Percentiles rank a stretch among this genome's conserved stretches.
phyloP scores from a whole-genome alignment of 1,140 invertebrate genomes.

The Nautilus pompilius region DNA sequence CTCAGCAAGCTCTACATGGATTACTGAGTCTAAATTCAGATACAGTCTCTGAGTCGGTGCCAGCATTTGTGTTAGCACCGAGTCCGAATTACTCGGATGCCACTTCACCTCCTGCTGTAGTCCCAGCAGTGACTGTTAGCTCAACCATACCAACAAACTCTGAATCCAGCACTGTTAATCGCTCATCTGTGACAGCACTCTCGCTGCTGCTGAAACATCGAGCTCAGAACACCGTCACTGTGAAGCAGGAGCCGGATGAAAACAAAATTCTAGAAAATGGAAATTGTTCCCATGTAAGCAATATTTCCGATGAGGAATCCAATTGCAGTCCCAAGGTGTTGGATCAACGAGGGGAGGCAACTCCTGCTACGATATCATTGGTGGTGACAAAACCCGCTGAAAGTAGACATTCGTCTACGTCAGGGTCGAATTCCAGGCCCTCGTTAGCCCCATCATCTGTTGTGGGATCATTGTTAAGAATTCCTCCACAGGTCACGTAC shows the following conservation, averaged over 20 bases:
- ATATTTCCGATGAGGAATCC: neutral
- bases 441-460: neutral
- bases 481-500: conserved; percentile 8
- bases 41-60: conserved; percentile 15
- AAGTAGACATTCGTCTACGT: neutral
- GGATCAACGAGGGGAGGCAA: neutral
- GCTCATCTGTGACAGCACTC: conserved; percentile 38
- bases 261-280: neutral
- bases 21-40: conserved; percentile 53
- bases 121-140: conserved; percentile 5
- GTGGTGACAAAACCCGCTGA: too few relatives aligned
- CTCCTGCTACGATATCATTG: neutral
- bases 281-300: neutral
- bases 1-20: conserved; percentile 53
- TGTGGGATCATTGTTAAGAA: neutral
- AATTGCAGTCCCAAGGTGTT: neutral
- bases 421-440: neutral
- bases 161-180: conserved; percentile 8
- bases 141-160: conserved; percentile 3
- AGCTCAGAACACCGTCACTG: conserved; percentile 16
- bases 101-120: conserved; percentile 5
- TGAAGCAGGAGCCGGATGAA: neutral
- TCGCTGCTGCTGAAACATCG: conserved; percentile 41
- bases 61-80: conserved; percentile 14
- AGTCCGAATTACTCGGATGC: neutral